Evolutionary conservation across 92 coral and sea anemone species (phyloP).

Genomic region (Siderastrea radians): DNA sequence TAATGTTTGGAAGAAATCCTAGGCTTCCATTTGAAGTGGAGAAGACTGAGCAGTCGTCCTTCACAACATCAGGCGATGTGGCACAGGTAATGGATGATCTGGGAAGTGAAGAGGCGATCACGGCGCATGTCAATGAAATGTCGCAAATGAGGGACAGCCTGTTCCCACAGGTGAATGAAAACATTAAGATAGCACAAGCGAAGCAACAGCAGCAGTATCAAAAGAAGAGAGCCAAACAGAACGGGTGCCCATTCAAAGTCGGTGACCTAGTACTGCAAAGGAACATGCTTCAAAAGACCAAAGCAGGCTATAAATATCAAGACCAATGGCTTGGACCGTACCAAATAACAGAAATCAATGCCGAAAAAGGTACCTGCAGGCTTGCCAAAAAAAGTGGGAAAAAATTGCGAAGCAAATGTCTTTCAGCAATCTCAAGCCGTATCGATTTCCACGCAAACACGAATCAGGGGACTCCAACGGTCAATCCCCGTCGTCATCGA

Average conservation of each 20-base stretch:
- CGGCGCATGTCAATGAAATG: constrained; percentile 33
- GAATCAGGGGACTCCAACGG: no score
- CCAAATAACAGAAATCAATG: not conserved
- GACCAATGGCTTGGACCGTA: constrained; percentile 82
- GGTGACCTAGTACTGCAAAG: constrained; percentile 66
- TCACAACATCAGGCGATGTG: no score
- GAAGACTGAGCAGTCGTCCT: not conserved
- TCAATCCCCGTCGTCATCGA: no score
- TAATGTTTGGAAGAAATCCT: constrained; percentile 59
- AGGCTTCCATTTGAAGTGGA: constrained; percentile 69
- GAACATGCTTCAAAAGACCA: constrained; percentile 72
- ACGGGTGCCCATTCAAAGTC: constrained; percentile 18
- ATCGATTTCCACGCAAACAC: no score
- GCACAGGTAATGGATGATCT: constrained; percentile 10
- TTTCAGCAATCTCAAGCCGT: no score
- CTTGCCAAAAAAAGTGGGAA: no score
- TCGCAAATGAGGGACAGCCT: constrained; percentile 36
- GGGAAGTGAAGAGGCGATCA: constrained; percentile 17
- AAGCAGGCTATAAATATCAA: constrained; percentile 62
- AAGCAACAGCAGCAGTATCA: constrained; percentile 61
- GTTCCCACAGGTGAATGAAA: constrained; percentile 41
- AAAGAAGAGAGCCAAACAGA: constrained; percentile 31
- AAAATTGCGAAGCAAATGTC: no score
- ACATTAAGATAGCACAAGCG: constrained; percentile 67
- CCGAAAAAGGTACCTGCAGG: no score